phyloP scores from a whole-genome alignment of 2,797 vertebrate genomes.

The Chanos chanos region DNA sequence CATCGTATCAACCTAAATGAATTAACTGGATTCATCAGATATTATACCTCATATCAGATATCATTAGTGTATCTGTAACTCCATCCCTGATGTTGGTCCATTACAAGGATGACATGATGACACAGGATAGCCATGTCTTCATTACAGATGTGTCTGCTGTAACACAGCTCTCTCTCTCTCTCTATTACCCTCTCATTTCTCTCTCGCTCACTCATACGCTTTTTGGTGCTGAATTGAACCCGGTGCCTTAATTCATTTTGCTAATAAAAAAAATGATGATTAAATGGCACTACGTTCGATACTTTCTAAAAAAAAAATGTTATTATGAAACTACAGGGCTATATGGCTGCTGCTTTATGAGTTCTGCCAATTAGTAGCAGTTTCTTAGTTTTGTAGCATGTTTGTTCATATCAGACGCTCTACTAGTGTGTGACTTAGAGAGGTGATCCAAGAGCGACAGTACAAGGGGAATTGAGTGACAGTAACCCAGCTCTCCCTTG shows the following conservation, averaged over 20 bases:
- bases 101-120: no score
- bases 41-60: no score
- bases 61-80: no score
- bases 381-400: conserved; percentile 52
- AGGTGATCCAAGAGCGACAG: no score
- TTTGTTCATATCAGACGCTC: conserved; percentile 66
- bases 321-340: conserved; percentile 64
- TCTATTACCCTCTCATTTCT: conserved; percentile 11
- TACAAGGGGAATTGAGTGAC: no score
- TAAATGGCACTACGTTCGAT: conserved; percentile 50
- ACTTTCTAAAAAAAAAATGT: conserved; percentile 20
- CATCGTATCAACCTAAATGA: no score
- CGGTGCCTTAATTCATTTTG: conserved; percentile 83
- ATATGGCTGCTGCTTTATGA: conserved; percentile 43
- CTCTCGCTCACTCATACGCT: conserved; percentile 38
- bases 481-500: no score
- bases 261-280: conserved; percentile 62
- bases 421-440: conserved; percentile 48
- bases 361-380: conserved; percentile 21
- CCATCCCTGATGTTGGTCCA: no score
- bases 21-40: no score
- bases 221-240: conserved; percentile 85
- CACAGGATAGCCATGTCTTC: no score
- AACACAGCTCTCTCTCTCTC: conserved; percentile 55
- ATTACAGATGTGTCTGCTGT: no score